These are phyloP conservation scores for Acleris laterana DNA, from an alignment of 2,888 invertebrate genomes.

Conservation along the genomic window DNA sequence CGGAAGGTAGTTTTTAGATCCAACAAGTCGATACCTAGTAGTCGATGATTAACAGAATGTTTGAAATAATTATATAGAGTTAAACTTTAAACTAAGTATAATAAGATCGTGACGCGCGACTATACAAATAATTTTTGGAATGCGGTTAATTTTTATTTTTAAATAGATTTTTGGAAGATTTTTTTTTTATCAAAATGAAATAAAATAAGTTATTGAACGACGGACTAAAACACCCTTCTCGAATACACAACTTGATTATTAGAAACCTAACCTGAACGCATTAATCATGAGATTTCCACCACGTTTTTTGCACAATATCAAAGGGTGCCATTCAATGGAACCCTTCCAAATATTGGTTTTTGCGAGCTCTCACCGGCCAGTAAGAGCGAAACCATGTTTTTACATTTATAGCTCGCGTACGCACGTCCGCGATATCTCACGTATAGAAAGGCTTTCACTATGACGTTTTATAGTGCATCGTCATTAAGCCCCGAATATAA, in stretches of 20 bases:
- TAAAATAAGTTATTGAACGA: background rate
- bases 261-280: conserved; percentile 55
- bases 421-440: conserved; percentile 73
- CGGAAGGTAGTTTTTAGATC: too few species aligned
- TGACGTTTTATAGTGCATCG: conserved; percentile 76
- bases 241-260: conserved; percentile 27
- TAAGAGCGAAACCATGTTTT: conserved; percentile 83
- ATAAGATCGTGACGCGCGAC: too few species aligned
- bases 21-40: too few species aligned
- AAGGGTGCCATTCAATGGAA: conserved; percentile 77
- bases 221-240: background rate
- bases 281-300: conserved; percentile 77
- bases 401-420: conserved; percentile 67
- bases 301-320: conserved; percentile 68
- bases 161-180: background rate
- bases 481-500: conserved; percentile 81
- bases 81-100: too few species aligned
- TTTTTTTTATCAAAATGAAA: background rate
- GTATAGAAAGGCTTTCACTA: conserved; percentile 65
- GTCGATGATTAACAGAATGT: too few species aligned
- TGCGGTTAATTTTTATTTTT: too few species aligned
- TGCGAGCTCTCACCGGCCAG: conserved; percentile 70
- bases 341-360: conserved; percentile 84
- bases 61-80: too few species aligned
- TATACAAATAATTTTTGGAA: too few species aligned